Conservation (phyloP, 2,797 vertebrate genomes). For the Gallirallus australis region DNA sequence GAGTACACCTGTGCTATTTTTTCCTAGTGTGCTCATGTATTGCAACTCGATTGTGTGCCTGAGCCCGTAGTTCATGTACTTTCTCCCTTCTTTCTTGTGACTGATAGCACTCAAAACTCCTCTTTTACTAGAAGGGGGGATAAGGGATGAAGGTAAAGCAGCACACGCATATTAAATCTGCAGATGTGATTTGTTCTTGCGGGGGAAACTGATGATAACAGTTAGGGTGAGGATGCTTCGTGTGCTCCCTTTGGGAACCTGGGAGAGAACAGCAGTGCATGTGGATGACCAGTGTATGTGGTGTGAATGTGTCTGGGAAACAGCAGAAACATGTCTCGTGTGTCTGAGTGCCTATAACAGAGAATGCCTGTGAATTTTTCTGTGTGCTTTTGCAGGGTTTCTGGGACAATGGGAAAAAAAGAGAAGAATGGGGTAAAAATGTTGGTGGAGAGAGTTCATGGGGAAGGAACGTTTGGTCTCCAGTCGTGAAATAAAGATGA, state of each 20-base stretch:
- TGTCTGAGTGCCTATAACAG: rapidly evolving
- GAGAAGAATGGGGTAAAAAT: neutral
- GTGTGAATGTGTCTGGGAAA: neutral
- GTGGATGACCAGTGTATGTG: rapidly evolving
- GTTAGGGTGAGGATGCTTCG: neutral
- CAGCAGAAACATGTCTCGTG: neutral
- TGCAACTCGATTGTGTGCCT: neutral
- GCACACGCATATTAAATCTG: neutral
- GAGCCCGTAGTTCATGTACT: neutral
- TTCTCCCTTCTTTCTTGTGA: neutral
- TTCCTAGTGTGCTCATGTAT: neutral
- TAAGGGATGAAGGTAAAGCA: neutral
- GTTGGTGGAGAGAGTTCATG: neutral
- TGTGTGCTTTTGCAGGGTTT: neutral
- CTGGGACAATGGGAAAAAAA: neutral
- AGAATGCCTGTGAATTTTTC: neutral
- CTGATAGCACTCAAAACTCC: neutral
- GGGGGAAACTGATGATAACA: neutral
- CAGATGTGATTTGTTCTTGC: neutral
- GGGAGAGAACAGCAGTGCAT: neutral
- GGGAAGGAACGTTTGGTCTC: neutral
- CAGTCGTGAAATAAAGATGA: neutral
- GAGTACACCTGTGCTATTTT: neutral
- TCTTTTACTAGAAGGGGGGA: neutral
- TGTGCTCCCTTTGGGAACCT: neutral